phyloP scores from a whole-genome alignment of 2,797 vertebrate species.

The Enteromius anoplus region DNA sequence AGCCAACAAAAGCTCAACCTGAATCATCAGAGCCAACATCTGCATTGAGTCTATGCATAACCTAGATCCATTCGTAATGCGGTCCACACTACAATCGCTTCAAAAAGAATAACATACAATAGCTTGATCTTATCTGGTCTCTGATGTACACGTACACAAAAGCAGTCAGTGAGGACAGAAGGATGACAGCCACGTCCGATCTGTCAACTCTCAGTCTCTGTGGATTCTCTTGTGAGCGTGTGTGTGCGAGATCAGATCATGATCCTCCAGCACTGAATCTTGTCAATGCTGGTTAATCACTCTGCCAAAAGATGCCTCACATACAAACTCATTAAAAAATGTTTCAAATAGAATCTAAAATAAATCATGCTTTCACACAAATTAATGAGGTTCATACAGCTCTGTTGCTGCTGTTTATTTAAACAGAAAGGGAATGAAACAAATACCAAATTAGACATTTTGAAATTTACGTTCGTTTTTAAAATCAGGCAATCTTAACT shows the following conservation, averaged over 20 bases:
- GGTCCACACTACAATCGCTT: slow-evolving; percentile 11
- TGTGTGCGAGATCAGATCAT: slow-evolving; percentile 18
- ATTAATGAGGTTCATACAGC: too few species aligned
- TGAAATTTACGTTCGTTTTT: not conserved
- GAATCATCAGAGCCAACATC: slow-evolving; percentile 4
- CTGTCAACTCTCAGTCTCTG: slow-evolving; percentile 30
- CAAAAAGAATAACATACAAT: slow-evolving; percentile 16
- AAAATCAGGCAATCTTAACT: not conserved
- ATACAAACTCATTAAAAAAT: not conserved
- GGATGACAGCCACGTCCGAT: slow-evolving; percentile 35
- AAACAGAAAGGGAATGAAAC: not conserved
- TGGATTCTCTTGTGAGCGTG: not conserved
- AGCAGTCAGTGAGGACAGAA: slow-evolving; percentile 1
- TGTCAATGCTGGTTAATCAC: slow-evolving; percentile 31
- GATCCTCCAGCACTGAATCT: slow-evolving; percentile 23
- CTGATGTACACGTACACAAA: slow-evolving; percentile 16
- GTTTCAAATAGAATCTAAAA: not conserved
- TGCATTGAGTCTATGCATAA: slow-evolving; percentile 20
- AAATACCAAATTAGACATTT: not conserved
- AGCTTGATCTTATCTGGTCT: not conserved
- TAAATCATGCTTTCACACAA: not conserved
- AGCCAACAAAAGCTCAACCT: slow-evolving; percentile 23
- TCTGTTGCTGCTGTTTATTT: not conserved
- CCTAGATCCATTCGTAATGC: slow-evolving; percentile 29
- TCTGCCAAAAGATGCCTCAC: not conserved